Conservation (phyloP, 2,888 invertebrate species). For the Drosophila ustulata region DNA sequence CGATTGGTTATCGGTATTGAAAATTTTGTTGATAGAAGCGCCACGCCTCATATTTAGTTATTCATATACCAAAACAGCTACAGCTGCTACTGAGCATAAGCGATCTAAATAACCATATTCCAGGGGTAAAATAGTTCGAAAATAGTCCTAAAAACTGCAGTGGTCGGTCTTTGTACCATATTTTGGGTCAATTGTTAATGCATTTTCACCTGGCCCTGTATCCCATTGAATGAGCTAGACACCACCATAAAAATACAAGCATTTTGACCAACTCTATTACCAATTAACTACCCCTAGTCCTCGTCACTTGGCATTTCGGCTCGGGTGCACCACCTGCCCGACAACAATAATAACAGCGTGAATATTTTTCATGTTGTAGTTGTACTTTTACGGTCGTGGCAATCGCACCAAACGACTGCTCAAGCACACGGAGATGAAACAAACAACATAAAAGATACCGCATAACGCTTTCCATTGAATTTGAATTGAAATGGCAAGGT, state of each 20-base stretch:
- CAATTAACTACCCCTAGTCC: slow-evolving; percentile 66
- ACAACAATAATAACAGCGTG: slow-evolving; percentile 36
- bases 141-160: slow-evolving; percentile 7
- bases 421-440: not conserved
- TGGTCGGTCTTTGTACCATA: not conserved
- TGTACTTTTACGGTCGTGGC: slow-evolving; percentile 70
- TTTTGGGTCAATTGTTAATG: slow-evolving; percentile 26
- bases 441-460: slow-evolving; percentile 19
- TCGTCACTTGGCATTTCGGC: slow-evolving; percentile 9
- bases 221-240: slow-evolving; percentile 23
- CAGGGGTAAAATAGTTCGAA: slow-evolving; percentile 13
- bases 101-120: slow-evolving; percentile 10
- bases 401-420: slow-evolving; percentile 46
- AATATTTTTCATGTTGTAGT: slow-evolving; percentile 56
- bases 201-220: slow-evolving; percentile 42
- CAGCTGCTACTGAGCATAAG: slow-evolving; percentile 40
- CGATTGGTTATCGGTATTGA: too few relatives aligned
- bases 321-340: slow-evolving; percentile 39
- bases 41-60: slow-evolving; percentile 35
- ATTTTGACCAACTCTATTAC: slow-evolving; percentile 70
- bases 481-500: slow-evolving; percentile 21
- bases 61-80: slow-evolving; percentile 55
- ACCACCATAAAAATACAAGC: slow-evolving; percentile 30
- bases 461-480: slow-evolving; percentile 14
- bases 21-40: slow-evolving; percentile 34